Percentiles rank a stretch among this genome's conserved stretches.
Evolutionary conservation across 2,888 invertebrate species (phyloP).

Genomic region (Acleris cristana): DNA sequence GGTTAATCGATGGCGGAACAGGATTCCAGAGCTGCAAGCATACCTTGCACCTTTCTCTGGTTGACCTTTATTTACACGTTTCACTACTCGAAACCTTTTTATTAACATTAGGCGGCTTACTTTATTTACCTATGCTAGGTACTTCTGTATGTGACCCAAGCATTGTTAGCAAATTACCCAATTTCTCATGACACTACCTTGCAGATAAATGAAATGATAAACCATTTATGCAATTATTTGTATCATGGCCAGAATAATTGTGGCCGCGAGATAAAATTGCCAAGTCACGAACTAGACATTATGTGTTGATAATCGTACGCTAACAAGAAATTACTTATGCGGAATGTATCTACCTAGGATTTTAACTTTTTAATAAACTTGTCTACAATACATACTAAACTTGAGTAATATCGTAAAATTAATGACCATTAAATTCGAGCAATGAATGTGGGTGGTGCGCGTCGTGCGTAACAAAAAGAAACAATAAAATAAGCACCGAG

Average conservation of each 20-base stretch:
- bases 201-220: constrained; percentile 25
- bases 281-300: constrained; percentile 37
- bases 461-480: constrained; percentile 43
- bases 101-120: too few species aligned
- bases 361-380: background rate
- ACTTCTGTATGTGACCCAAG: background rate
- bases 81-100: too few species aligned
- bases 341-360: too few species aligned
- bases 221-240: constrained; percentile 30
- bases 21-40: constrained; percentile 11
- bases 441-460: constrained; percentile 43
- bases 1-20: constrained; percentile 24
- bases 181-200: constrained; percentile 19
- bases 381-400: constrained; percentile 1
- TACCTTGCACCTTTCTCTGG: background rate
- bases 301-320: constrained; percentile 1
- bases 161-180: constrained; percentile 24
- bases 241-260: constrained; percentile 27
- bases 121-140: constrained; percentile 1
- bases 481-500: constrained; percentile 44
- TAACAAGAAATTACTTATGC: too few species aligned
- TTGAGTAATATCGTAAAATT: constrained; percentile 15
- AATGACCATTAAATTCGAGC: constrained; percentile 39
- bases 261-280: constrained; percentile 24
- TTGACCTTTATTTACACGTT: too few species aligned